Evolutionary conservation across 2,113 vertebrate species (phyloP).

Genomic region (Meleagris gallopavo): DNA sequence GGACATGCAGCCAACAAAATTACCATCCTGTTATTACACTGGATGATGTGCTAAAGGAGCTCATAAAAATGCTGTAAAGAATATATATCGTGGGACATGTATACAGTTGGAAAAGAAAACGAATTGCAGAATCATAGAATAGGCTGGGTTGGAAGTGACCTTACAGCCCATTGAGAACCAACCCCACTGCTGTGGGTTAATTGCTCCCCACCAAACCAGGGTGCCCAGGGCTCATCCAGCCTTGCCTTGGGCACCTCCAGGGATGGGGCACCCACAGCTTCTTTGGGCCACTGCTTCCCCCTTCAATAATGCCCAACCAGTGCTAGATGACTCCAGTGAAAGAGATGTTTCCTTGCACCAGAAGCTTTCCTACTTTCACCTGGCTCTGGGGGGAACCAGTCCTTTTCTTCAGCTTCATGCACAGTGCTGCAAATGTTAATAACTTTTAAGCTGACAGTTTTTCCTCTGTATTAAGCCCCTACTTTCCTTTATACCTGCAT

Average conservation of each 20-base stretch:
- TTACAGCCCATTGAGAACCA: background rate
- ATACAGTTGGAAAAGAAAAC: conserved; percentile 16
- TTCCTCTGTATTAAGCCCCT: background rate
- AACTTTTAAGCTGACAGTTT: background rate
- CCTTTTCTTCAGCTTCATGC: background rate
- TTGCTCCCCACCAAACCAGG: background rate
- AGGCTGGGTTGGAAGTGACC: background rate
- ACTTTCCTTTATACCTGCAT: background rate
- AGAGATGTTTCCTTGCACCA: background rate
- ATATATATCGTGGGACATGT: conserved; percentile 59
- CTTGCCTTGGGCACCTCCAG: background rate
- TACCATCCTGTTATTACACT: conserved; percentile 73
- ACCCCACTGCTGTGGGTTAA: background rate
- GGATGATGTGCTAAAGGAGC: conserved; percentile 70
- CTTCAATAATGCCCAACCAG: background rate
- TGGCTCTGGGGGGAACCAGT: background rate
- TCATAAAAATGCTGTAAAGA: conserved; percentile 74
- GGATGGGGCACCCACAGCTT: background rate
- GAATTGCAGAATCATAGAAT: background rate
- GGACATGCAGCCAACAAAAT: conserved; percentile 78
- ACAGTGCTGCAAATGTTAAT: background rate
- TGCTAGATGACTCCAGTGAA: background rate
- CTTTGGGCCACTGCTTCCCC: background rate
- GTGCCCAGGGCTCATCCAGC: background rate
- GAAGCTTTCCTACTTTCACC: background rate